Evolutionary conservation across 2,888 invertebrate genomes (phyloP).

Genomic region (Brachyopa scutellaris): DNA sequence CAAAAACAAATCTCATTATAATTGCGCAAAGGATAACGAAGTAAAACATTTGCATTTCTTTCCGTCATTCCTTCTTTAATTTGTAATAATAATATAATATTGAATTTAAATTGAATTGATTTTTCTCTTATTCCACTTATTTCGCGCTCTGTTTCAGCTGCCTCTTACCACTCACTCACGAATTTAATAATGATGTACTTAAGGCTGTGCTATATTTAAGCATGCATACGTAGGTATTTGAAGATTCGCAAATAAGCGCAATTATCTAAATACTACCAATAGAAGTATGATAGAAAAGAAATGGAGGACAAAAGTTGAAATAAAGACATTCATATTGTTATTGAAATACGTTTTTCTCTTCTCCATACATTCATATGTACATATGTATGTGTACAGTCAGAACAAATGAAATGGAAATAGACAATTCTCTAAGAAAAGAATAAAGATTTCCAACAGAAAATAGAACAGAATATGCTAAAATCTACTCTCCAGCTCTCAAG

Average conservation of each 20-base stretch:
- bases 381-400: constrained; percentile 1
- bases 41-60: neutral
- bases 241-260: no score
- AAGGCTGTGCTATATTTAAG: neutral
- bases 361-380: no score
- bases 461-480: constrained; percentile 25
- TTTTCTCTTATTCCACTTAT: neutral
- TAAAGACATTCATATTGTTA: constrained; percentile 50
- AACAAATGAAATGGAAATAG: neutral
- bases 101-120: neutral
- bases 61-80: no score
- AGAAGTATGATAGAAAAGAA: constrained; percentile 1
- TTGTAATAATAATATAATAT: no score
- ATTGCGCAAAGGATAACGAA: no score
- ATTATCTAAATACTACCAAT: neutral
- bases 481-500: constrained; percentile 48
- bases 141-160: neutral
- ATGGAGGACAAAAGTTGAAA: constrained; percentile 43
- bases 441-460: neutral
- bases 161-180: neutral
- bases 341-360: constrained; percentile 32
- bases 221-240: neutral
- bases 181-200: neutral
- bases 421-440: neutral
- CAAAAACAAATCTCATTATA: no score